These are phyloP conservation scores for Lepidiolamprologus cunningtoni DNA, from an alignment of 2,113 vertebrate genomes.

Conservation along the genomic window DNA sequence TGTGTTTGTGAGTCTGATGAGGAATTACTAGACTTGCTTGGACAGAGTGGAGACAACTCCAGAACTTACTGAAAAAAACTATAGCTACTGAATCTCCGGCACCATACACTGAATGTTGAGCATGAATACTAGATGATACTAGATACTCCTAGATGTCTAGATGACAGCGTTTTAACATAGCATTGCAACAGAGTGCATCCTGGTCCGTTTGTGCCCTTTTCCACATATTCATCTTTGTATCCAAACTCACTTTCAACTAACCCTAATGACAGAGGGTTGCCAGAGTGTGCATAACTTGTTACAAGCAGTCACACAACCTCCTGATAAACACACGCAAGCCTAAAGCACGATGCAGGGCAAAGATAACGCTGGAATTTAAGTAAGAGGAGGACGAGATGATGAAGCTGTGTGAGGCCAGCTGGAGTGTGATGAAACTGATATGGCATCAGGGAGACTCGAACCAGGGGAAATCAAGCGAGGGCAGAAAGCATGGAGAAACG, in stretches of 20 bases:
- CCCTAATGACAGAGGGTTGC: background rate
- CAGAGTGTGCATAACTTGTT: background rate
- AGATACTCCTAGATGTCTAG: background rate
- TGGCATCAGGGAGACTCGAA: background rate
- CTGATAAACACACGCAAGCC: background rate
- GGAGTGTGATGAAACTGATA: conserved; percentile 1
- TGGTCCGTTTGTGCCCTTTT: background rate
- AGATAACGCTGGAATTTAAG: background rate
- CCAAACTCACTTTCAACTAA: background rate
- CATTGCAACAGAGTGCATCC: background rate
- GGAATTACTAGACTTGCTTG: background rate
- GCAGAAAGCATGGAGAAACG: conserved; percentile 19
- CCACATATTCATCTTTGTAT: background rate
- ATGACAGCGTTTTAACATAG: background rate
- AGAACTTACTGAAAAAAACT: background rate
- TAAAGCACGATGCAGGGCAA: background rate
- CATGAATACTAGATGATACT: background rate
- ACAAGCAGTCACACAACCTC: background rate
- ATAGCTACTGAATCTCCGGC: background rate
- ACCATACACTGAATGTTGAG: background rate
- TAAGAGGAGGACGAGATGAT: background rate
- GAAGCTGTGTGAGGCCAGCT: background rate
- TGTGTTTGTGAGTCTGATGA: background rate
- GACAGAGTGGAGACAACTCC: background rate
- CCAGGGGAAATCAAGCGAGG: conserved; percentile 36